phyloP scores from a whole-genome alignment of 2,888 invertebrate species.

The Drosophila phalerata region DNA sequence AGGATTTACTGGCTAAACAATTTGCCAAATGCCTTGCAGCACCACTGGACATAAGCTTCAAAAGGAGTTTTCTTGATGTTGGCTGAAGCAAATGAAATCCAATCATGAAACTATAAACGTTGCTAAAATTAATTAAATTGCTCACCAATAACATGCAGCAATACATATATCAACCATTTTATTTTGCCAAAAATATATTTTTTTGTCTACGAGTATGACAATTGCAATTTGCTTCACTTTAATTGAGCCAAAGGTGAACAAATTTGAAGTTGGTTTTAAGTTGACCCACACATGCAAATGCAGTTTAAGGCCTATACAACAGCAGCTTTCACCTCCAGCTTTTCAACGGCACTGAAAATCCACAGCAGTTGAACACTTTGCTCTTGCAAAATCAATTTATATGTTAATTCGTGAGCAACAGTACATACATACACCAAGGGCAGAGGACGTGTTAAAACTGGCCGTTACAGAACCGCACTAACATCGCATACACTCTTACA shows the following conservation, averaged over 20 bases:
- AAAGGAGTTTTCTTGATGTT: conserved; percentile 9
- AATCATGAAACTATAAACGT: conserved; percentile 33
- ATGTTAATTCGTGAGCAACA: conserved; percentile 77
- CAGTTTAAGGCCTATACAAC: conserved; percentile 36
- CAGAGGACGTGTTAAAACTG: conserved; percentile 48
- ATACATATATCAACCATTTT: conserved; percentile 4
- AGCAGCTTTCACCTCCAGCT: background rate
- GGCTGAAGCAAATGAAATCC: conserved; percentile 34
- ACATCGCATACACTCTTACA: background rate
- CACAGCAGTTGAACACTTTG: conserved; percentile 67
- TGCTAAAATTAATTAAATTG: conserved; percentile 45
- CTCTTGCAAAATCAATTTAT: conserved; percentile 76
- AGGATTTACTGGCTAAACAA: conserved; percentile 61
- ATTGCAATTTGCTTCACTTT: conserved; percentile 14
- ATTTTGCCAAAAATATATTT: background rate
- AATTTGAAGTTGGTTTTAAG: conserved; percentile 12
- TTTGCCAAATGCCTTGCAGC: conserved; percentile 50
- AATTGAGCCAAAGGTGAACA: conserved; percentile 20
- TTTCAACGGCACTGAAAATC: conserved; percentile 50
- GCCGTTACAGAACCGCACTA: conserved; percentile 6
- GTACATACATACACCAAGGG: conserved; percentile 47
- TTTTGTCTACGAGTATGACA: conserved; percentile 7
- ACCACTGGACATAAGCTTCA: conserved; percentile 17
- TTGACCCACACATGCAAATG: conserved; percentile 28
- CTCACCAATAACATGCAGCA: conserved; percentile 26